These are phyloP conservation scores for Enhydra lutris DNA, from an alignment of 2,113 vertebrate genomes.

Conservation along the genomic window DNA sequence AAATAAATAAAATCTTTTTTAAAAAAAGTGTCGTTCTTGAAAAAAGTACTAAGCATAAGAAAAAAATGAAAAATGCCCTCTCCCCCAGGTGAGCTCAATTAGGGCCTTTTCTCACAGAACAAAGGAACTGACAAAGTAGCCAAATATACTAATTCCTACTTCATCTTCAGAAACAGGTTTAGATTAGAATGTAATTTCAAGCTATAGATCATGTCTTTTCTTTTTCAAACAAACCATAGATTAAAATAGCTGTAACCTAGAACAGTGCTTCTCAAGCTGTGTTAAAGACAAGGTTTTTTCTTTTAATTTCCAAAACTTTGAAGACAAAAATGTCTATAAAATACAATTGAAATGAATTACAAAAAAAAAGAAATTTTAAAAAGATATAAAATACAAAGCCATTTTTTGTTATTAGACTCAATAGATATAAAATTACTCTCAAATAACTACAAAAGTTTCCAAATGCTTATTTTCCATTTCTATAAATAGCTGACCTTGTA, in stretches of 20 bases:
- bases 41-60: neutral
- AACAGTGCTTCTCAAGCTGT: neutral
- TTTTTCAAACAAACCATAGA: constrained; percentile 29
- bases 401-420: constrained; percentile 22
- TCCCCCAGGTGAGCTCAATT: neutral
- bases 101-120: neutral
- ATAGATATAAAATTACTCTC: constrained; percentile 34
- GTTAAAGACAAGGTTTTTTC: neutral
- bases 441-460: constrained; percentile 32
- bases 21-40: neutral
- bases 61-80: constrained; percentile 10
- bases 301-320: neutral
- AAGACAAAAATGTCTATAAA: neutral
- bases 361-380: neutral
- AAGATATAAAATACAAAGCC: neutral
- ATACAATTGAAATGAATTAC: neutral
- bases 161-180: constrained; percentile 15
- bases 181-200: constrained; percentile 5
- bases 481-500: neutral
- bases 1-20: too few species aligned
- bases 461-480: constrained; percentile 27
- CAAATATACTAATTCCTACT: neutral
- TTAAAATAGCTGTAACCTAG: neutral
- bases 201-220: neutral
- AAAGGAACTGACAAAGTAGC: neutral